Percentiles rank a stretch among this genome's conserved stretches.
phyloP scores from a whole-genome alignment of 2,888 invertebrate genomes.

The Lysandra coridon region DNA sequence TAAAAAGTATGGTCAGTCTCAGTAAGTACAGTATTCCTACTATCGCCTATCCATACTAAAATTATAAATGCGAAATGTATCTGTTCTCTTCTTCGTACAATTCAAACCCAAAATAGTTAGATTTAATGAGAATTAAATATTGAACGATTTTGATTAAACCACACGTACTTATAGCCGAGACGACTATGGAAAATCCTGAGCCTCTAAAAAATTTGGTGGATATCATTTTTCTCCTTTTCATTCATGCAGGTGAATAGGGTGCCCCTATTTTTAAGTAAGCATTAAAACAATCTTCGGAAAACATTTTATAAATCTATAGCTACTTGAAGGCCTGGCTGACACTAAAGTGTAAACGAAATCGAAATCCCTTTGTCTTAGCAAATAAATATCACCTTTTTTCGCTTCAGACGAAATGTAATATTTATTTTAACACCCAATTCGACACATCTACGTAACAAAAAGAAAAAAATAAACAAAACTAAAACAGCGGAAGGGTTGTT shows the following conservation, averaged over 20 bases:
- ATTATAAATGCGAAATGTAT: no score
- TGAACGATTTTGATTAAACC: no score
- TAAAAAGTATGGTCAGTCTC: background rate
- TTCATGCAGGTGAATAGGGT: no score
- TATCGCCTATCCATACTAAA: background rate
- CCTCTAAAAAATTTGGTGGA: no score
- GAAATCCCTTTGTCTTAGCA: conserved; percentile 18
- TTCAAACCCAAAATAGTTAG: no score
- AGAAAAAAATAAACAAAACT: conserved; percentile 53
- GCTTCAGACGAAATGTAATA: conserved; percentile 30
- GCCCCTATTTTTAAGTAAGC: background rate
- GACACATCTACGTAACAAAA: conserved; percentile 50
- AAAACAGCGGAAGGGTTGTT: conserved; percentile 71
- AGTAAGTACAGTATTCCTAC: background rate
- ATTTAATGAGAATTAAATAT: no score
- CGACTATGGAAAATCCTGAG: no score
- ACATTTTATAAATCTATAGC: background rate
- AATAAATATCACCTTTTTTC: conserved; percentile 18
- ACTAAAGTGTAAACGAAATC: conserved; percentile 2
- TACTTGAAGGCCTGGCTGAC: conserved; percentile 31
- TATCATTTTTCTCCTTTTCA: no score
- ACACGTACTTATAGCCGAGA: no score
- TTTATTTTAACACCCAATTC: conserved; percentile 49
- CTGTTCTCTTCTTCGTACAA: no score
- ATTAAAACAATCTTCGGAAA: background rate